Evolutionary conservation across 2,888 invertebrate genomes (phyloP).

Genomic region (Pterobdella sp.): DNA sequence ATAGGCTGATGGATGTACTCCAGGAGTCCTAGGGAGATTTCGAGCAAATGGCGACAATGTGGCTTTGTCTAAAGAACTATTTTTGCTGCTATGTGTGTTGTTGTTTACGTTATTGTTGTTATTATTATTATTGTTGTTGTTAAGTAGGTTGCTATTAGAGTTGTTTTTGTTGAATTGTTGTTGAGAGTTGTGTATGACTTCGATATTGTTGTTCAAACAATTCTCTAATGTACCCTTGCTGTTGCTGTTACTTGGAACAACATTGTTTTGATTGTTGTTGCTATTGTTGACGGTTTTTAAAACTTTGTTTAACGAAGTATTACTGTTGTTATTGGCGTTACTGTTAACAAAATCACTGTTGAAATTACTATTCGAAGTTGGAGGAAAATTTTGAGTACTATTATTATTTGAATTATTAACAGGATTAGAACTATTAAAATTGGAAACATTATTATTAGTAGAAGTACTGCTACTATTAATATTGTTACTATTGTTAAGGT

Average conservation of each 20-base stretch:
- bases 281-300: neutral
- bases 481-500: constrained; percentile 5
- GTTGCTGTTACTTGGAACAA: no score
- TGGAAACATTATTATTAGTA: neutral
- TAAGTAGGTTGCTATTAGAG: neutral
- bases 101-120: constrained; percentile 4
- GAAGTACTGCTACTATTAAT: neutral
- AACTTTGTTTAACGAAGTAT: no score
- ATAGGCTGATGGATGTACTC: neutral
- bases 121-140: neutral
- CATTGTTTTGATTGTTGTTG: constrained; percentile 13
- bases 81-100: no score
- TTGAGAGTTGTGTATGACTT: constrained; percentile 4
- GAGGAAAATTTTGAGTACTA: neutral
- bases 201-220: neutral
- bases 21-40: constrained; percentile 10
- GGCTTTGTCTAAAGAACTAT: constrained; percentile 8
- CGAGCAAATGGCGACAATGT: constrained; percentile 6
- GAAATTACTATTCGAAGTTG: constrained; percentile 1
- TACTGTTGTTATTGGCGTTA: neutral
- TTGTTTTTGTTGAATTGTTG: neutral
- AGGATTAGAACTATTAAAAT: neutral
- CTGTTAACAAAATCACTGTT: neutral
- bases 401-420: neutral
- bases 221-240: neutral